Evolutionary conservation across 1,140 invertebrate species (phyloP).

Genomic region (Drosophila trapezifrons): DNA sequence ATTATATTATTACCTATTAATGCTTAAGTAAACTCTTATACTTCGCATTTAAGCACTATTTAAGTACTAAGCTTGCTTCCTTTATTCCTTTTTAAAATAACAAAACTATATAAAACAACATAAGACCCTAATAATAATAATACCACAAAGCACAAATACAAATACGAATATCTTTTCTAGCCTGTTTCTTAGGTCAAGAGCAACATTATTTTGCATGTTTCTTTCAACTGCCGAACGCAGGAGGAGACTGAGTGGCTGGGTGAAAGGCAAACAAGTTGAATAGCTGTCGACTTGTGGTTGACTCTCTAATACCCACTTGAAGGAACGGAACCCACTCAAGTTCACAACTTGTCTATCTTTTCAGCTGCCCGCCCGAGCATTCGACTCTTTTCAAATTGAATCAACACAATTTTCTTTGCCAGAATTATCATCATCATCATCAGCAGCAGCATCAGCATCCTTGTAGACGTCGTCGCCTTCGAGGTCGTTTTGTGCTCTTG

Average conservation of each 20-base stretch:
- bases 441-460: constrained; percentile 15
- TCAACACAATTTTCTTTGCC: constrained; percentile 75
- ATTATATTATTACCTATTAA: no score
- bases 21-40: no score
- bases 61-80: no score
- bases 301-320: constrained; percentile 35
- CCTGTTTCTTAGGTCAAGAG: constrained; percentile 59
- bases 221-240: constrained; percentile 29
- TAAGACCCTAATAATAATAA: neutral
- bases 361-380: constrained; percentile 48
- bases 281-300: constrained; percentile 51
- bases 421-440: constrained; percentile 41
- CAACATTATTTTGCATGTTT: constrained; percentile 47
- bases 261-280: constrained; percentile 57
- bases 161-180: constrained; percentile 1
- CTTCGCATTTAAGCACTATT: no score
- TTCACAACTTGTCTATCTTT: constrained; percentile 47
- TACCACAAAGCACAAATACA: neutral
- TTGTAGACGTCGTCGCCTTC: constrained; percentile 12
- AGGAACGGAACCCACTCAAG: constrained; percentile 44
- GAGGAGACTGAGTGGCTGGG: constrained; percentile 27
- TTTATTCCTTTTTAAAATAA: no score
- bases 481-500: constrained; percentile 17
- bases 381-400: constrained; percentile 71
- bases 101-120: neutral